Evolutionary conservation across 1,140 invertebrate species (phyloP).

Genomic region (Glossosoma conforme): DNA sequence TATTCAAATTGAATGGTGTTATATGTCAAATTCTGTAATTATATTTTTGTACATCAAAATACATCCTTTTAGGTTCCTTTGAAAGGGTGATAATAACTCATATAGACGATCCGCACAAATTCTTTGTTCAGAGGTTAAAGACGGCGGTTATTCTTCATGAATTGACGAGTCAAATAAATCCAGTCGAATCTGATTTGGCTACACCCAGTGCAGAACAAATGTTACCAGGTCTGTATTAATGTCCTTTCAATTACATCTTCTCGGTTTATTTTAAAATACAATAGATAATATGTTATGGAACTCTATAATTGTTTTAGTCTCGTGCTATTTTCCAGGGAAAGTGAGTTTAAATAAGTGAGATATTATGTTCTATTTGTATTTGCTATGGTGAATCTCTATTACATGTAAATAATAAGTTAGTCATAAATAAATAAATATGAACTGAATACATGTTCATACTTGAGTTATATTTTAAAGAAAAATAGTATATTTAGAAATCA

Average conservation of each 20-base stretch:
- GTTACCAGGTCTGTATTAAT: constrained; percentile 20
- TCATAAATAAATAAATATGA: too few species aligned
- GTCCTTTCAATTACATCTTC: too few species aligned
- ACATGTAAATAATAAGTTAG: too few species aligned
- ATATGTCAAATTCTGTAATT: constrained; percentile 37
- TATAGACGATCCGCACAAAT: constrained; percentile 52
- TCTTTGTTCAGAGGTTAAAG: constrained; percentile 52
- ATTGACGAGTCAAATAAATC: constrained; percentile 37
- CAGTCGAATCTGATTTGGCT: constrained; percentile 33
- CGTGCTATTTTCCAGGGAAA: not conserved
- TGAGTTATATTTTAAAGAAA: too few species aligned
- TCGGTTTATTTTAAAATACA: constrained; percentile 31
- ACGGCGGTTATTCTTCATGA: constrained; percentile 41
- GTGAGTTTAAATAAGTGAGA: too few species aligned
- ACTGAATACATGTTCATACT: too few species aligned
- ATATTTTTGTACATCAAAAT: constrained; percentile 16
- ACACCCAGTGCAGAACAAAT: constrained; percentile 37
- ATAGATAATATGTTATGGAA: constrained; percentile 45
- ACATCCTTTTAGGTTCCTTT: constrained; percentile 37
- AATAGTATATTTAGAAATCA: too few species aligned
- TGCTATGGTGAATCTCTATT: too few species aligned
- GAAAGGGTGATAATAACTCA: constrained; percentile 51
- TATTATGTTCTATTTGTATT: too few species aligned
- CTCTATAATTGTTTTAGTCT: not conserved
- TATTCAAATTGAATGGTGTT: constrained; percentile 33